Evolutionary conservation across 1,140 invertebrate species (phyloP).

Genomic region (Whitmania pigra): DNA sequence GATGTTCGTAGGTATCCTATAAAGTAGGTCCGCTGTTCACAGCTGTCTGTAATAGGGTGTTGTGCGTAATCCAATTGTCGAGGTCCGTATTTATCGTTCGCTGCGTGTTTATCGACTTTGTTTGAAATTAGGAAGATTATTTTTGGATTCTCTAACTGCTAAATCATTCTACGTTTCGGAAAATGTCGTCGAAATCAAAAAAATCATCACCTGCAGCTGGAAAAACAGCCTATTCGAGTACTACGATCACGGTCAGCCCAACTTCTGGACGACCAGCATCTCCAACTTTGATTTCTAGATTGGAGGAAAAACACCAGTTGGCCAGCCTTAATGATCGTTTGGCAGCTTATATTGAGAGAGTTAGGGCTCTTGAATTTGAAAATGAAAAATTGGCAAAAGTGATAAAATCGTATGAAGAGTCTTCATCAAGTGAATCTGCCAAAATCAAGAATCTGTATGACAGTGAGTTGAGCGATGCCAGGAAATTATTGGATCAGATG

Average conservation of each 20-base stretch:
- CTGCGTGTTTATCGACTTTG: too few relatives aligned
- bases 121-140: too few relatives aligned
- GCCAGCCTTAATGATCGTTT: conserved; percentile 87
- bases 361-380: conserved; percentile 75
- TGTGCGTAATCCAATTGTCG: too few relatives aligned
- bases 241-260: neutral
- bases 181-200: conserved; percentile 22
- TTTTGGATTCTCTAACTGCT: too few relatives aligned
- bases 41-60: too few relatives aligned
- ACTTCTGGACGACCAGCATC: conserved; percentile 42
- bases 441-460: conserved; percentile 84
- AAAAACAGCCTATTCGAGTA: neutral
- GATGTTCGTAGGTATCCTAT: too few relatives aligned
- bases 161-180: neutral
- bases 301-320: conserved; percentile 84
- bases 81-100: too few relatives aligned
- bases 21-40: too few relatives aligned
- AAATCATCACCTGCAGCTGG: conserved; percentile 17
- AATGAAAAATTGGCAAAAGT: conserved; percentile 65
- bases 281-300: conserved; percentile 70
- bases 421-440: conserved; percentile 65
- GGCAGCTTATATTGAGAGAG: conserved; percentile 81
- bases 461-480: conserved; percentile 70
- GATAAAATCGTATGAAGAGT: conserved; percentile 33
- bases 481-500: conserved; percentile 74